Percentiles rank a stretch among this genome's conserved stretches.
Evolutionary conservation across 2,797 vertebrate species (phyloP).

Genomic region (Aulostomus chinensis): DNA sequence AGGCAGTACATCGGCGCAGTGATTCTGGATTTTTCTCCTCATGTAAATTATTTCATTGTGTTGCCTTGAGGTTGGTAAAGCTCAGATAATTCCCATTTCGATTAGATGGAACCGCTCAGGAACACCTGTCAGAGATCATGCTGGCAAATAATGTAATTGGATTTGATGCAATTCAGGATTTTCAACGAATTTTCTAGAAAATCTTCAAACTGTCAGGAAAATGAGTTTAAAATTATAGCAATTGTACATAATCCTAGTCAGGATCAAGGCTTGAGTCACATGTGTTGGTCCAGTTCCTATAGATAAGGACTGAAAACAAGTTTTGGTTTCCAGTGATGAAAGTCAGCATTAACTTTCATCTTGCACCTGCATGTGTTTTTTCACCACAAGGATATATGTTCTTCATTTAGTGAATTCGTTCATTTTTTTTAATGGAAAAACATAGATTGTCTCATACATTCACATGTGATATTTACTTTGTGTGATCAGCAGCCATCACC

Average conservation of each 20-base stretch:
- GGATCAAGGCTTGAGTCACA: constrained; percentile 40
- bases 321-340: constrained; percentile 41
- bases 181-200: no score
- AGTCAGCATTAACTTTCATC: constrained; percentile 43
- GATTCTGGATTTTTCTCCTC: neutral
- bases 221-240: constrained; percentile 18
- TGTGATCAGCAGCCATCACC: no score
- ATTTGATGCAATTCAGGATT: no score
- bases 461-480: no score
- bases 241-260: constrained; percentile 28
- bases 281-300: constrained; percentile 29
- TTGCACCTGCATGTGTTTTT: constrained; percentile 35
- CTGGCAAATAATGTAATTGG: no score
- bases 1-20: neutral
- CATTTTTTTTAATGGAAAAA: no score
- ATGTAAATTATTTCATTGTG: constrained; percentile 2
- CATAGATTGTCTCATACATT: no score
- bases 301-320: constrained; percentile 48
- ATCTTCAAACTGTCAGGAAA: constrained; percentile 21
- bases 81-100: neutral
- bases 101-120: no score
- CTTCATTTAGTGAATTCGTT: no score
- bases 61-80: neutral
- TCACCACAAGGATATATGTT: constrained; percentile 6
- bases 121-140: constrained; percentile 11